Evolutionary conservation across 1,140 invertebrate genomes (phyloP).

Genomic region (Scaptomyza montana): DNA sequence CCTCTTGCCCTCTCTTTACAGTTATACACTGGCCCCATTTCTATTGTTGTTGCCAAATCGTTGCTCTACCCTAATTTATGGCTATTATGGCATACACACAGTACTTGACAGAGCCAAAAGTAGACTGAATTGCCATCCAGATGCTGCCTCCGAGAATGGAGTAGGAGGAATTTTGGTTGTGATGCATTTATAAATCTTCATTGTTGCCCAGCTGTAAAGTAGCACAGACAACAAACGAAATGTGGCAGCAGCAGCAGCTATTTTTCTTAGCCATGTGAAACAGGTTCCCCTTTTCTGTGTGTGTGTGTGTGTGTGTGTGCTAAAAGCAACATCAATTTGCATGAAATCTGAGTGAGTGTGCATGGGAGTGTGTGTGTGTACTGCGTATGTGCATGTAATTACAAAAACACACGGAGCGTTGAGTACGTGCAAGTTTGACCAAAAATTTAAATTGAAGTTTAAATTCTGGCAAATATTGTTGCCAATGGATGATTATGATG

Average conservation of each 20-base stretch:
- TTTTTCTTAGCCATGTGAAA: slow-evolving; percentile 46
- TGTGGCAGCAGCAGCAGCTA: slow-evolving; percentile 45
- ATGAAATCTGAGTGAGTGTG: slow-evolving; percentile 55
- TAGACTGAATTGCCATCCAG: slow-evolving; percentile 29
- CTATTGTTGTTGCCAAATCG: slow-evolving; percentile 73
- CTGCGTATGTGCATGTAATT: slow-evolving; percentile 68
- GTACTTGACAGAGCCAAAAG: slow-evolving; percentile 50
- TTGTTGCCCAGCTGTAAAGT: slow-evolving; percentile 75
- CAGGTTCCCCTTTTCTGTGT: slow-evolving; percentile 25
- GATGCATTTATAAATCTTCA: slow-evolving; percentile 75
- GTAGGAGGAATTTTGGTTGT: slow-evolving; percentile 4
- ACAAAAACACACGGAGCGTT: slow-evolving; percentile 71
- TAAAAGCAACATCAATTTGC: slow-evolving; percentile 81
- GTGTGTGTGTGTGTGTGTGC: slow-evolving; percentile 56
- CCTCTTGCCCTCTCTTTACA: slow-evolving; percentile 9
- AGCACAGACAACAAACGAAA: slow-evolving; percentile 73
- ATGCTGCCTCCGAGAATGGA: slow-evolving; percentile 13
- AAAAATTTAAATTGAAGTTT: slow-evolving; percentile 83
- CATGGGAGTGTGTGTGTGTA: slow-evolving; percentile 25
- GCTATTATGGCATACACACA: slow-evolving; percentile 67
- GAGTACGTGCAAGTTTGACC: slow-evolving; percentile 83
- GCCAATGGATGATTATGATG: slow-evolving; percentile 55
- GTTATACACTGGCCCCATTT: slow-evolving; percentile 29
- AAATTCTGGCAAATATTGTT: slow-evolving; percentile 77
- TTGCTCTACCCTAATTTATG: slow-evolving; percentile 74